phyloP scores from a whole-genome alignment of 2,113 vertebrate genomes.

The Anser cygnoides region DNA sequence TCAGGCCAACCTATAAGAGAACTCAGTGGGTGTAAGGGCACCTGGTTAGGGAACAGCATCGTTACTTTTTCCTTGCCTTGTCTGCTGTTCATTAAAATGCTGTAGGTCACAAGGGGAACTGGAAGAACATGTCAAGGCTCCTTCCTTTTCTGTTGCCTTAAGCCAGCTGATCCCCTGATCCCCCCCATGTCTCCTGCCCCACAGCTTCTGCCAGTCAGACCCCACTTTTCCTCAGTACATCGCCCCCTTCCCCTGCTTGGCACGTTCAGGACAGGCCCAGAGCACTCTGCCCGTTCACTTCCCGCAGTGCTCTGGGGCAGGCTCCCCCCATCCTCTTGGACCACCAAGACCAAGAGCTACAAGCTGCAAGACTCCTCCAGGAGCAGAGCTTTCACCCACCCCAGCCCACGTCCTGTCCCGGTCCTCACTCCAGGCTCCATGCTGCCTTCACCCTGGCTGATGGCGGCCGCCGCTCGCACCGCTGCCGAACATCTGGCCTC shows the following conservation, averaged over 20 bases:
- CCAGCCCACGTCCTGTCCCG: rapidly evolving
- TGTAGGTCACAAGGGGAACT: not conserved
- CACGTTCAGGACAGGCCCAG: not conserved
- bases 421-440: not conserved
- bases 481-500: not conserved
- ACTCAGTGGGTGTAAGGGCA: not conserved
- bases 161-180: too few species aligned
- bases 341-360: not conserved
- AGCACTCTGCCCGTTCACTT: not conserved
- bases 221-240: not conserved
- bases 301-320: not conserved
- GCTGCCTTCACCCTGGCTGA: rapidly evolving
- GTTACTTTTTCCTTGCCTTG: not conserved
- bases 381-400: not conserved
- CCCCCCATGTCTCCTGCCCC: not conserved
- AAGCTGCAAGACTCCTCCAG: not conserved
- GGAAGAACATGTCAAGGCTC: not conserved
- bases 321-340: not conserved
- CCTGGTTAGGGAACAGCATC: not conserved
- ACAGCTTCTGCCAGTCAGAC: not conserved
- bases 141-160: not conserved
- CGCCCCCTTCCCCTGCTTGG: not conserved
- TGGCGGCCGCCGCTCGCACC: not conserved
- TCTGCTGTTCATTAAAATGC: not conserved
- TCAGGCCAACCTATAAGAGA: not conserved